Evolutionary conservation across 2,888 invertebrate species (phyloP).

Genomic region (Geotrupes spiniger): DNA sequence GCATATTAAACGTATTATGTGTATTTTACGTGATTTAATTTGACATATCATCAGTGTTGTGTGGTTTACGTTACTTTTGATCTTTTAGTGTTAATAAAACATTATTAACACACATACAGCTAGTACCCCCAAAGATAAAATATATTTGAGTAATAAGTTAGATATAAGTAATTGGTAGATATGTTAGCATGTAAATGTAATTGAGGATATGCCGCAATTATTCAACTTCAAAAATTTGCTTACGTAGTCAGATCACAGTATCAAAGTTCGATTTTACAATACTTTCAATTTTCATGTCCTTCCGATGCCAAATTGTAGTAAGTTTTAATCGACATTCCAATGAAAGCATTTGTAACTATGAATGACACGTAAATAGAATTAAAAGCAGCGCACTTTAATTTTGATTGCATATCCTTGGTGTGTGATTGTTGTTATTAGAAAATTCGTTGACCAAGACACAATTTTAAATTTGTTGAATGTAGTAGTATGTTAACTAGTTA

Average conservation of each 20-base stretch:
- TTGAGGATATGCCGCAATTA: not conserved
- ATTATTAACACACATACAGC: constrained; percentile 19
- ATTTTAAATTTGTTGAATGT: constrained; percentile 18
- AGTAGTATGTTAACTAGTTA: constrained; percentile 27
- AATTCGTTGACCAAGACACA: constrained; percentile 12
- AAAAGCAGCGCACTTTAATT: too few species aligned
- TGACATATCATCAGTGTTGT: constrained; percentile 17
- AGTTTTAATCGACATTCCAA: too few species aligned
- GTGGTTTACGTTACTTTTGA: constrained; percentile 4
- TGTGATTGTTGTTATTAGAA: constrained; percentile 10
- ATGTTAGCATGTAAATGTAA: not conserved
- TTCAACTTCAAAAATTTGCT: too few species aligned
- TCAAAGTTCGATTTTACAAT: too few species aligned
- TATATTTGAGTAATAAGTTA: constrained; percentile 13
- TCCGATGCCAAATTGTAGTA: too few species aligned
- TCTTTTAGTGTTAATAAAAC: constrained; percentile 16
- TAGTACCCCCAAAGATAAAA: constrained; percentile 17
- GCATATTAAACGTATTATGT: constrained; percentile 5
- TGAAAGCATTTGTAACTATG: too few species aligned
- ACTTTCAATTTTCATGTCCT: too few species aligned
- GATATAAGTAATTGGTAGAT: constrained; percentile 4
- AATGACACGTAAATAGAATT: too few species aligned
- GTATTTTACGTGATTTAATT: constrained; percentile 11
- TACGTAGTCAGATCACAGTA: too few species aligned
- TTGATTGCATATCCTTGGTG: not conserved